These are phyloP conservation scores for Rhagophthalmus giganteus DNA, from an alignment of 2,888 invertebrate genomes.

Conservation along the genomic window DNA sequence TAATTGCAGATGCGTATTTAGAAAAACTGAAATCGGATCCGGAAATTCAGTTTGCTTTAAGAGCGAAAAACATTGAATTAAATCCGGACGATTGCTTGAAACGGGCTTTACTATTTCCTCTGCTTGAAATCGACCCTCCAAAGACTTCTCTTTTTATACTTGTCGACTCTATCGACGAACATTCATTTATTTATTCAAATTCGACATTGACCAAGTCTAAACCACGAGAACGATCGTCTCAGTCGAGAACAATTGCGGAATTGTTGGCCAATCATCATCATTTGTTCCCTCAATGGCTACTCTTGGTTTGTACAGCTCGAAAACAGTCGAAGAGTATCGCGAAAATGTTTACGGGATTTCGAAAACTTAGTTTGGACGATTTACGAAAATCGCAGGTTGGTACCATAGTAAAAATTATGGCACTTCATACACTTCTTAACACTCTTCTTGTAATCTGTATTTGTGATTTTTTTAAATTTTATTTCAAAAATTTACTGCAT, in stretches of 20 bases:
- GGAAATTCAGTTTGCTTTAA: conserved; percentile 77
- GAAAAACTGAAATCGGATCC: conserved; percentile 77
- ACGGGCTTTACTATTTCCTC: conserved; percentile 82
- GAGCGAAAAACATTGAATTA: conserved; percentile 79
- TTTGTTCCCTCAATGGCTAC: conserved; percentile 89
- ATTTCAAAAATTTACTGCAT: too few species aligned
- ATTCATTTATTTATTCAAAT: conserved; percentile 62
- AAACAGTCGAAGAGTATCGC: conserved; percentile 82
- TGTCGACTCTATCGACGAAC: conserved; percentile 92
- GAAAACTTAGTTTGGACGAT: conserved; percentile 91
- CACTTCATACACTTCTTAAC: too few species aligned
- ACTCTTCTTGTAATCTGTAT: too few species aligned
- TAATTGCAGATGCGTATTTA: conserved; percentile 78
- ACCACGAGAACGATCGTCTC: conserved; percentile 55
- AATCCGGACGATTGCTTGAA: conserved; percentile 92
- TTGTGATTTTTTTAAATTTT: too few species aligned
- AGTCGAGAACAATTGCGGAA: conserved; percentile 74
- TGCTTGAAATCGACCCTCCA: conserved; percentile 84
- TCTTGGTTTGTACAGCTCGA: conserved; percentile 85
- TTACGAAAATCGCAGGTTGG: conserved; percentile 69
- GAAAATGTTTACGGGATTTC: conserved; percentile 81
- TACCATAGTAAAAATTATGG: too few species aligned
- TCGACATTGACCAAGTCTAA: conserved; percentile 60
- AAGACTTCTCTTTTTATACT: conserved; percentile 82
- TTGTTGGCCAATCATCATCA: conserved; percentile 88